phyloP scores from a whole-genome alignment of 2,113 vertebrate species.

The Lipotes vexillifer region DNA sequence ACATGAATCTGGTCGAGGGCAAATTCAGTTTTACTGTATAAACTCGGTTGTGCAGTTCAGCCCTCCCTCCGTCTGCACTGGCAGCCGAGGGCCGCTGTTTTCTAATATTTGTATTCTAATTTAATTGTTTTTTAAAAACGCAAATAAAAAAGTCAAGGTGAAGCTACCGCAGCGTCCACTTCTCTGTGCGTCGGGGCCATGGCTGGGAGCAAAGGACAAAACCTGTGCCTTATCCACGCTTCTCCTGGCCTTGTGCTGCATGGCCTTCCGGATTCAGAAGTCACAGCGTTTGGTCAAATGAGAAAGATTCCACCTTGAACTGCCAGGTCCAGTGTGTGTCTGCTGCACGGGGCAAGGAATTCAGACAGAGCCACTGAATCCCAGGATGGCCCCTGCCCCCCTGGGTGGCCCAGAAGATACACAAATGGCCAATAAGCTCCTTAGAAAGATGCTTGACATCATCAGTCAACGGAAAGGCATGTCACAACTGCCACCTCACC shows the following conservation, averaged over 20 bases:
- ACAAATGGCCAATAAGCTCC: too few species aligned
- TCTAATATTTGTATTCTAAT: conserved; percentile 84
- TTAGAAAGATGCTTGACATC: neutral
- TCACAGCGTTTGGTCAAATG: fast-evolving
- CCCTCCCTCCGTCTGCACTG: conserved; percentile 28
- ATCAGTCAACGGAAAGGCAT: neutral
- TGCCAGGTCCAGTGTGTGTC: neutral
- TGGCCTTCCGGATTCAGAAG: conserved; percentile 64
- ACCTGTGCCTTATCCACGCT: conserved; percentile 12
- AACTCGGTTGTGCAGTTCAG: conserved; percentile 53
- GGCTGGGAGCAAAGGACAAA: conserved; percentile 2
- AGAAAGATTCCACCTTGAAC: too few species aligned
- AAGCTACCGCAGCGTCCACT: conserved; percentile 51
- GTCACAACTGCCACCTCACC: neutral
- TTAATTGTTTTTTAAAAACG: conserved; percentile 82
- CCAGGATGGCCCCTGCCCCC: neutral
- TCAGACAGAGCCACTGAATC: neutral
- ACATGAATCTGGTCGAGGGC: conserved; percentile 54
- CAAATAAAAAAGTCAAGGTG: conserved; percentile 74
- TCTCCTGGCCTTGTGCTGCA: conserved; percentile 68
- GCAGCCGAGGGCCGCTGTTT: conserved; percentile 70
- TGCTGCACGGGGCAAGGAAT: neutral
- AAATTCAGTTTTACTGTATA: conserved; percentile 61
- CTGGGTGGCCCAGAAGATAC: neutral
- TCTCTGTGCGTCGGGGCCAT: conserved; percentile 61